These are phyloP conservation scores for Myrmecobius fasciatus DNA, from an alignment of 2,113 vertebrate species.

Conservation along the genomic window DNA sequence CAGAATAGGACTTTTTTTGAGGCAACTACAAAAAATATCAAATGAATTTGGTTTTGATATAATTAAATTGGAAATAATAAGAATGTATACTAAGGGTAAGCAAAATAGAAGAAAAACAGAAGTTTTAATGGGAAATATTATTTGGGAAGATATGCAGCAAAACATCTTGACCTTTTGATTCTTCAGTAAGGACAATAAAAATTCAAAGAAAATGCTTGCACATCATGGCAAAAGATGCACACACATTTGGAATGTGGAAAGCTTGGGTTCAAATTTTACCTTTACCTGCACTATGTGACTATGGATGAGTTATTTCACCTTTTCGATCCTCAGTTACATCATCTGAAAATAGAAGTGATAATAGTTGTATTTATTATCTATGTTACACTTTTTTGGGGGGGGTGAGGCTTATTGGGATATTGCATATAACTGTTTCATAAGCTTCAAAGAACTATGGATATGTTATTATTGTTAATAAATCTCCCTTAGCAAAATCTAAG, in stretches of 20 bases:
- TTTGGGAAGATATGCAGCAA: background rate
- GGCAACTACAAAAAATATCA: background rate
- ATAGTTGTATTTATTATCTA: background rate
- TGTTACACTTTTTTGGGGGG: background rate
- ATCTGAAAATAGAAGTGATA: slow-evolving; percentile 21
- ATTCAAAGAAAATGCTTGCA: background rate
- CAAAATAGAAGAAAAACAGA: background rate
- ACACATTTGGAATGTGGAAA: background rate
- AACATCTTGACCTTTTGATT: background rate
- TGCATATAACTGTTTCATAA: background rate
- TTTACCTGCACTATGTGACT: background rate
- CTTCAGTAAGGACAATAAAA: background rate
- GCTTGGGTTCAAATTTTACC: background rate
- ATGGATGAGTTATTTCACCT: background rate
- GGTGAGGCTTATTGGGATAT: background rate
- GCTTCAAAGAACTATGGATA: background rate
- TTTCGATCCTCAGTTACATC: background rate
- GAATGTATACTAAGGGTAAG: background rate
- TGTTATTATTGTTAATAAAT: background rate
- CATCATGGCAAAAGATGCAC: background rate
- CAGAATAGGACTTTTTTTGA: background rate
- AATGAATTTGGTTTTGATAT: background rate
- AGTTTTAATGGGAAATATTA: background rate
- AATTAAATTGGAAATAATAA: background rate
- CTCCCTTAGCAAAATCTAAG: background rate